Evolutionary conservation across 2,888 invertebrate genomes (phyloP).

Genomic region (Drosophila koepferae): DNA sequence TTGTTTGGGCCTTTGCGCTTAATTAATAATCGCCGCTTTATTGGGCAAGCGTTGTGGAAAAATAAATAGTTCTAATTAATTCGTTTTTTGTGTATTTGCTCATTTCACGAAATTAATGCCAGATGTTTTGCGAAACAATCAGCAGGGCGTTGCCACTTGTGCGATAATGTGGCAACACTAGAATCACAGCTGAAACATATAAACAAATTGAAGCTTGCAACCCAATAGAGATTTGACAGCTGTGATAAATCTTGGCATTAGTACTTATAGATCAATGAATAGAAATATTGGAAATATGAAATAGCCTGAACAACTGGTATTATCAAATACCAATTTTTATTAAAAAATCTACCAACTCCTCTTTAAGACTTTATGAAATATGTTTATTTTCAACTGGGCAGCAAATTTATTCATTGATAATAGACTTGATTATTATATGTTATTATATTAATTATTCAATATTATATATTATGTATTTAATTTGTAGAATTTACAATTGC

Average conservation of each 20-base stretch:
- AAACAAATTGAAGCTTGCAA: slow-evolving; percentile 30
- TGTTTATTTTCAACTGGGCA: not conserved
- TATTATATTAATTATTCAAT: not conserved
- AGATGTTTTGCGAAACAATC: slow-evolving; percentile 42
- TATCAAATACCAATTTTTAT: not conserved
- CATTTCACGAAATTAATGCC: slow-evolving; percentile 57
- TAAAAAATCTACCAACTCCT: not conserved
- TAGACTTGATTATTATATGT: not conserved
- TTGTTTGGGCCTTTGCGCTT: slow-evolving; percentile 83
- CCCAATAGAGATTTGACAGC: slow-evolving; percentile 40
- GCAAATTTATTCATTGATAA: not conserved
- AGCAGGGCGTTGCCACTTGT: slow-evolving; percentile 33
- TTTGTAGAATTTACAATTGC: no score
- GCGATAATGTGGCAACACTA: slow-evolving; percentile 40
- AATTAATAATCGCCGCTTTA: slow-evolving; percentile 22
- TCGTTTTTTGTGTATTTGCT: slow-evolving; percentile 46
- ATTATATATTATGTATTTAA: not conserved
- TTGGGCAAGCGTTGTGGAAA: slow-evolving; percentile 28
- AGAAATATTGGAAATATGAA: not conserved
- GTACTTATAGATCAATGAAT: not conserved
- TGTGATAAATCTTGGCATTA: not conserved
- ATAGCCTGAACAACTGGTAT: no score
- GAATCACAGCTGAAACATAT: slow-evolving; percentile 45
- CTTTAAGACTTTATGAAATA: not conserved
- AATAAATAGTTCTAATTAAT: slow-evolving; percentile 43